Evolutionary conservation across 1,140 invertebrate genomes (phyloP).

Genomic region (Plectrocnemia conspersa): DNA sequence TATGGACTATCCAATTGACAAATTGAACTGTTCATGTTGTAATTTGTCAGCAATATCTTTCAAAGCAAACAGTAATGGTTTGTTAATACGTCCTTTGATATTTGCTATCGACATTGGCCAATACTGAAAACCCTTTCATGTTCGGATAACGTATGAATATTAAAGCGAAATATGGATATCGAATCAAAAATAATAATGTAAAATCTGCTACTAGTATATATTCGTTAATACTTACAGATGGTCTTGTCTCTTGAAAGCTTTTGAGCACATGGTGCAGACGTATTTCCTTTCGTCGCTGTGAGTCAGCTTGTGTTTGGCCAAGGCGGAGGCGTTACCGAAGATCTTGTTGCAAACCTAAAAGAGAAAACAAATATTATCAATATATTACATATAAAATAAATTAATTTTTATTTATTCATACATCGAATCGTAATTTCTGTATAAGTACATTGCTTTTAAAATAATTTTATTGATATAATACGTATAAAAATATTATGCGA

Average conservation of each 20-base stretch:
- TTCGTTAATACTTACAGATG: constrained; percentile 79
- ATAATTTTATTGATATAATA: too few species aligned
- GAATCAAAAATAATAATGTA: constrained; percentile 14
- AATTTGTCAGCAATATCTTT: too few species aligned
- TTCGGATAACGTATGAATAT: background rate
- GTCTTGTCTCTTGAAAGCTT: constrained; percentile 98
- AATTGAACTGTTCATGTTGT: too few species aligned
- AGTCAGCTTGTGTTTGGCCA: constrained; percentile 96
- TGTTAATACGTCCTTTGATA: too few species aligned
- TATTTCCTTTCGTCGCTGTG: constrained; percentile 97
- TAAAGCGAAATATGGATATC: background rate
- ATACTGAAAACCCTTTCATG: background rate
- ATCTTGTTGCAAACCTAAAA: constrained; percentile 87
- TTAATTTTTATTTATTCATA: background rate
- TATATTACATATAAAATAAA: background rate
- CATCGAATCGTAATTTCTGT: too few species aligned
- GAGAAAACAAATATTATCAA: constrained; percentile 37
- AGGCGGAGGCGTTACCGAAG: constrained; percentile 93
- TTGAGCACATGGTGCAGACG: constrained; percentile 89
- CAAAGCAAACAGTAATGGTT: too few species aligned
- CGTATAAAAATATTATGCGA: too few species aligned
- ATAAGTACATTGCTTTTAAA: too few species aligned
- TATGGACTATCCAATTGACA: too few species aligned
- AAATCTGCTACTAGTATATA: background rate
- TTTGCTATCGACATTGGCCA: background rate